Evolutionary conservation across 2,797 vertebrate genomes (phyloP), one percentile per base, ranked within the genome.

Genomic region (Orientallactaga sibirica): DNA sequence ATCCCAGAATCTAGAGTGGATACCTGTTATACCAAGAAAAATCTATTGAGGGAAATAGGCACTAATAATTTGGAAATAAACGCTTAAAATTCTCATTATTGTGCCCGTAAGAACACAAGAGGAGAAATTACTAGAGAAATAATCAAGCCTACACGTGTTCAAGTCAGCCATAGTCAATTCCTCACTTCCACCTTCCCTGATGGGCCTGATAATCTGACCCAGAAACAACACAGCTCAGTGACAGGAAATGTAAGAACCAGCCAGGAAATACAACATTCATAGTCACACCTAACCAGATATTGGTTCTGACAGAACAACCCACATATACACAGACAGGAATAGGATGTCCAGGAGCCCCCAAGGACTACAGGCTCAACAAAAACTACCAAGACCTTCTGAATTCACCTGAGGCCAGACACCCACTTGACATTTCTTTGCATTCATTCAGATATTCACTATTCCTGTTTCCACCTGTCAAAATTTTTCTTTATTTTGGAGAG

Each of bases 291-390:
- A 88, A 52, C 8, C 41, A 41, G 9, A 52, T 7, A 5, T 11
- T 0, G 7, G 55, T 20, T 18, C 62, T 1, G 2, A 61, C 3
- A 41, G 74, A 90, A 73, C 79, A 15, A 11, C 43, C 64, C 43
- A 15, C 0, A 2, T 29, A 55, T 14, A 2, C 1, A 55, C 62
- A 74, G 75, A n/a, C 1, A 14, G 67, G 70, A 66, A 43, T 58
- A 4, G n/a, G 16, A 20, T 3, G 7, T 2, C 33, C 14, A 1
- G 22, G 16, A 37, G 41, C n/a, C 10, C 24, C 10, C 0, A 0
- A 16, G 48, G n/a, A 58, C 19, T 4, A 1, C 48, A 37, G 67
- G 8, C 37, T 82, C 58, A 0, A 1, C 33, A 37, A 37, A 37
- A 37, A 37, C 33, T 2, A 48, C 48, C 48, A 48, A 48, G 48